Conservation (phyloP, 2,113 vertebrate species). For the Peromyscus leucopus region DNA sequence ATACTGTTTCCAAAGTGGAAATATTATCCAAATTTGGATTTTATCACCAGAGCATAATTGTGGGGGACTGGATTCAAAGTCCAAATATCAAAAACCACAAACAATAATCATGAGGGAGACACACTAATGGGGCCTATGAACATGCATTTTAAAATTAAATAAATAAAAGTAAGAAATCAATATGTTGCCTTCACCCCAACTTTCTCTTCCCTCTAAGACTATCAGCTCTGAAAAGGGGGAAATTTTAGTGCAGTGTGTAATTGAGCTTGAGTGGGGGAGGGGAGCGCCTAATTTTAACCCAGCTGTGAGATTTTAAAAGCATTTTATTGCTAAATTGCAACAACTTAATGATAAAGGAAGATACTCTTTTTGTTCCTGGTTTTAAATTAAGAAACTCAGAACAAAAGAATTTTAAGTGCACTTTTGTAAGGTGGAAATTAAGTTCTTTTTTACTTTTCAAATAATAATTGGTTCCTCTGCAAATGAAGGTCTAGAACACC, state of each 20-base stretch:
- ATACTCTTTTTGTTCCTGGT: slow-evolving; percentile 40
- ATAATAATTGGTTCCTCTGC: slow-evolving; percentile 62
- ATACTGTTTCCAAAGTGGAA: slow-evolving; percentile 29
- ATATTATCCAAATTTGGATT: background rate
- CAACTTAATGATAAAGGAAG: slow-evolving; percentile 73
- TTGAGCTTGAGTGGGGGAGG: slow-evolving; percentile 40
- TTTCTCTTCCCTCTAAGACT: background rate
- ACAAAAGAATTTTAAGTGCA: slow-evolving; percentile 60
- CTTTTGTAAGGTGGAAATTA: slow-evolving; percentile 74
- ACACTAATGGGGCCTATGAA: slow-evolving; percentile 3
- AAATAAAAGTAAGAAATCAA: slow-evolving; percentile 47
- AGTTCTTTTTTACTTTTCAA: slow-evolving; percentile 65
- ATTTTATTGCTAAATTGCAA: slow-evolving; percentile 68
- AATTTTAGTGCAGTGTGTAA: slow-evolving; percentile 46
- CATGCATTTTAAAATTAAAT: slow-evolving; percentile 6
- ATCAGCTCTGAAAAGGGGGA: background rate
- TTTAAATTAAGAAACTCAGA: slow-evolving; percentile 75
- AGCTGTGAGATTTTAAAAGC: slow-evolving; percentile 63
- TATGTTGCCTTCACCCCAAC: background rate
- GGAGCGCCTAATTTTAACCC: slow-evolving; percentile 50
- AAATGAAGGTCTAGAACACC: slow-evolving; percentile 20
- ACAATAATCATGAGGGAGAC: background rate
- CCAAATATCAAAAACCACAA: background rate
- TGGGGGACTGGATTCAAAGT: background rate
- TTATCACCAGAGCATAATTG: background rate